phyloP scores from a whole-genome alignment of 2,113 vertebrate genomes.

The Xyliphius kryptos region DNA sequence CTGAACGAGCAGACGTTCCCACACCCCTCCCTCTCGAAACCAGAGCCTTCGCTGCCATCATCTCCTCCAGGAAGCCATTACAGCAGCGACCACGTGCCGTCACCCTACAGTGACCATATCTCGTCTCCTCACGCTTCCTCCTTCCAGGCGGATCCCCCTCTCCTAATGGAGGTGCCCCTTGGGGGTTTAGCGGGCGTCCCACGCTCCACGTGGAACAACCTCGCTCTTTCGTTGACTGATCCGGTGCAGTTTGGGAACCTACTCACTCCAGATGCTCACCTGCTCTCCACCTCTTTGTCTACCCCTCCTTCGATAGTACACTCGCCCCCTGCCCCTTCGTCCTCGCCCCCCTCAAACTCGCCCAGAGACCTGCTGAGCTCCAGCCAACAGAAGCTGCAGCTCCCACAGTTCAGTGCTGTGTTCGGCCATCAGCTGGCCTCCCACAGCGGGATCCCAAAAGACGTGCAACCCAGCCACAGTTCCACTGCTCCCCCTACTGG shows the following conservation, averaged over 20 bases:
- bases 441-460: constrained; percentile 98
- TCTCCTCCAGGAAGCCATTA: constrained; percentile 92
- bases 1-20: constrained; percentile 86
- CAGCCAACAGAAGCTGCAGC: constrained; percentile 88
- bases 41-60: constrained; percentile 73
- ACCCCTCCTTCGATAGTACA: constrained; percentile 88
- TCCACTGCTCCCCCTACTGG: constrained; percentile 94
- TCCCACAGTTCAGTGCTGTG: constrained; percentile 97
- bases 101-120: constrained; percentile 93
- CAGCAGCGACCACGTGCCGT: constrained; percentile 89
- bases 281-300: constrained; percentile 93
- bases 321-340: constrained; percentile 68
- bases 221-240: constrained; percentile 83
- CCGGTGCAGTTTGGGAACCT: constrained; percentile 88
- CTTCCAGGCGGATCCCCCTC: constrained; percentile 85
- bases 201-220: constrained; percentile 86
- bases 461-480: constrained; percentile 98
- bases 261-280: constrained; percentile 84
- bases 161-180: constrained; percentile 90
- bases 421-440: constrained; percentile 96
- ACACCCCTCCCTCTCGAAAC: constrained; percentile 82
- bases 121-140: constrained; percentile 82
- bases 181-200: constrained; percentile 77
- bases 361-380: constrained; percentile 77
- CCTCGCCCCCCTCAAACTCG: constrained; percentile 39